Conservation (phyloP, 1,140 invertebrate genomes). For the Parasteatoda tepidariorum region DNA sequence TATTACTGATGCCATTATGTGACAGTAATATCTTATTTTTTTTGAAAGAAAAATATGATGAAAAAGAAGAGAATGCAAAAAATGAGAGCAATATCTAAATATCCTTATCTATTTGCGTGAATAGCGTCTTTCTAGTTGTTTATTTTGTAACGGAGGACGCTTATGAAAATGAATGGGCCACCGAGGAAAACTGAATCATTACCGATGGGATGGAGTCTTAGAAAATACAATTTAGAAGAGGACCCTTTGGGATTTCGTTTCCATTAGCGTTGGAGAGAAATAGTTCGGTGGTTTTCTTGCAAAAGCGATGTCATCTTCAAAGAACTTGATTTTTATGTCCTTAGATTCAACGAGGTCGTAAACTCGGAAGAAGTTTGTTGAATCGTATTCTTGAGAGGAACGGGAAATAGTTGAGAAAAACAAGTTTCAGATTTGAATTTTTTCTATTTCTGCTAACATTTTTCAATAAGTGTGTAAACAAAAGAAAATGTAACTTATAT, state of each 20-base stretch:
- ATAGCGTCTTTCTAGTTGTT: background rate
- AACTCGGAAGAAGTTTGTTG: too few species aligned
- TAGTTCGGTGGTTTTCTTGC: background rate
- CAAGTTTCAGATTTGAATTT: too few species aligned
- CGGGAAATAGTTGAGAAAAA: too few species aligned
- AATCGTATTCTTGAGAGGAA: too few species aligned
- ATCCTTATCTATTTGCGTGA: background rate
- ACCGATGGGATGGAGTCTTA: background rate
- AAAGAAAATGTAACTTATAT: too few species aligned
- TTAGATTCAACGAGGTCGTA: too few species aligned
- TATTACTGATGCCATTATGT: background rate
- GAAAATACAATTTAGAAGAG: background rate
- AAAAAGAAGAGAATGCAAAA: background rate
- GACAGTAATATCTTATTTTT: background rate
- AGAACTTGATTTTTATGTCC: too few species aligned
- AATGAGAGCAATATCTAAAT: background rate
- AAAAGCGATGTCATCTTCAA: background rate
- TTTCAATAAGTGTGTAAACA: too few species aligned
- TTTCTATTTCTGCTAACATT: too few species aligned
- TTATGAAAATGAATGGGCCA: constrained; percentile 2
- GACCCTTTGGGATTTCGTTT: background rate
- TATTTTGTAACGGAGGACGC: background rate
- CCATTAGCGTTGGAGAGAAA: background rate
- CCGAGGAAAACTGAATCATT: background rate
- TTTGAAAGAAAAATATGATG: background rate